Evolutionary conservation across 2,888 invertebrate species (phyloP).

Genomic region (Holacanthella duospinosa): DNA sequence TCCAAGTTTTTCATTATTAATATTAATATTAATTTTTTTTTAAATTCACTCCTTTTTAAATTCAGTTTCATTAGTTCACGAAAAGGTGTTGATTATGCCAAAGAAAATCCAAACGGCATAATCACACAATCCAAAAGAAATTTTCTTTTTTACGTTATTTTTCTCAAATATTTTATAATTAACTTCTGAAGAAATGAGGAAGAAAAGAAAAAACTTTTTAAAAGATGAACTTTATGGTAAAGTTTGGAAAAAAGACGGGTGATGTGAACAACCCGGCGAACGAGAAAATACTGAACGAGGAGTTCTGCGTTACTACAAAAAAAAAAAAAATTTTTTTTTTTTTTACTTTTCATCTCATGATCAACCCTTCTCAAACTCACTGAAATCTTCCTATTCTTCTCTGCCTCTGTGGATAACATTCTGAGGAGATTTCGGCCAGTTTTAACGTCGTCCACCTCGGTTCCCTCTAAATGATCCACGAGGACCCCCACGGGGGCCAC

Average conservation of each 20-base stretch:
- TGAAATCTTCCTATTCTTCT: background rate
- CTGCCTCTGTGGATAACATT: background rate
- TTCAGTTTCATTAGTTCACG: too few relatives aligned
- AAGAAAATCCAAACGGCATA: background rate
- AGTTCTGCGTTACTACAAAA: background rate
- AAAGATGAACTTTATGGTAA: background rate
- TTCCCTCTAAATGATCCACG: constrained; percentile 10
- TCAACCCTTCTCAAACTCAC: background rate
- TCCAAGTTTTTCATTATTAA: too few relatives aligned
- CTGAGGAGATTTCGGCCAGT: background rate
- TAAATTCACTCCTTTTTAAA: too few relatives aligned
- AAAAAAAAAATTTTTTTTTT: background rate
- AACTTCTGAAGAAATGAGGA: background rate
- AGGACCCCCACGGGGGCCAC: constrained; percentile 20
- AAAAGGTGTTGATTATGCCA: too few relatives aligned
- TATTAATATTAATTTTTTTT: too few relatives aligned
- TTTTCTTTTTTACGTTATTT: background rate
- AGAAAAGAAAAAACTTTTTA: too few relatives aligned
- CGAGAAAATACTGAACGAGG: background rate
- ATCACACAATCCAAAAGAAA: background rate
- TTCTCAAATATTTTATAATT: background rate
- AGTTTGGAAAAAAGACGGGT: background rate
- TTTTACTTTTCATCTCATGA: background rate
- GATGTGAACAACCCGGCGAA: background rate
- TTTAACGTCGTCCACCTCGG: constrained; percentile 7